A percentile compares a stretch with the other conserved stretches of the same genome.
Evolutionary conservation across 1,140 invertebrate species (phyloP).

Genomic region (Nasonia vitripennis): DNA sequence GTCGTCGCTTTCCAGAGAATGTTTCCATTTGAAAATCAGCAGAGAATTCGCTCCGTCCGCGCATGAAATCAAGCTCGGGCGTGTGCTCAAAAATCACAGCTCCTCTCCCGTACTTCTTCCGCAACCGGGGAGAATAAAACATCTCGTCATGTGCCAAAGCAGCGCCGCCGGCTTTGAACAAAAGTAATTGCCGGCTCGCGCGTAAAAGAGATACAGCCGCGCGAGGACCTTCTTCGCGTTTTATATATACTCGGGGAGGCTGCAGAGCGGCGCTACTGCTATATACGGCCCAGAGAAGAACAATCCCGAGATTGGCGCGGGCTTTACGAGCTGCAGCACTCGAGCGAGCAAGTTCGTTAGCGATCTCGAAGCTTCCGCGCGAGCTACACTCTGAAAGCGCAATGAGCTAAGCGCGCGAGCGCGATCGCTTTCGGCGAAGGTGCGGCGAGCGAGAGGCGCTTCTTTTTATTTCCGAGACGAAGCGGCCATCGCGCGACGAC

Average conservation of each 20-base stretch:
- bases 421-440: conserved; percentile 29
- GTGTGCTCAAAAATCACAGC: not conserved
- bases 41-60: not conserved
- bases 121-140: not conserved
- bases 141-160: not conserved
- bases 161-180: not conserved
- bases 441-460: not conserved
- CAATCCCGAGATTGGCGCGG: conserved; percentile 46
- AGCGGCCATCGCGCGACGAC: not conserved
- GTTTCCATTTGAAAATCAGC: not conserved
- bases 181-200: conserved; percentile 5
- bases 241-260: not conserved
- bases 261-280: not conserved
- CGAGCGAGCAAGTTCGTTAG: conserved; percentile 50
- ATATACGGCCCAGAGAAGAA: conserved; percentile 21
- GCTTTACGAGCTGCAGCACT: conserved; percentile 47
- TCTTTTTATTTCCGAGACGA: not conserved
- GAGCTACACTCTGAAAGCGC: conserved; percentile 8
- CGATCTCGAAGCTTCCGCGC: conserved; percentile 1
- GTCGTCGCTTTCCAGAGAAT: not conserved
- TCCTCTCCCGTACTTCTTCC: not conserved
- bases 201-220: not conserved
- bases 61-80: not conserved
- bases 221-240: not conserved
- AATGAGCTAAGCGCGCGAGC: conserved; percentile 28